Conservation (phyloP, 2,113 vertebrate genomes). For the Anolis carolinensis region DNA sequence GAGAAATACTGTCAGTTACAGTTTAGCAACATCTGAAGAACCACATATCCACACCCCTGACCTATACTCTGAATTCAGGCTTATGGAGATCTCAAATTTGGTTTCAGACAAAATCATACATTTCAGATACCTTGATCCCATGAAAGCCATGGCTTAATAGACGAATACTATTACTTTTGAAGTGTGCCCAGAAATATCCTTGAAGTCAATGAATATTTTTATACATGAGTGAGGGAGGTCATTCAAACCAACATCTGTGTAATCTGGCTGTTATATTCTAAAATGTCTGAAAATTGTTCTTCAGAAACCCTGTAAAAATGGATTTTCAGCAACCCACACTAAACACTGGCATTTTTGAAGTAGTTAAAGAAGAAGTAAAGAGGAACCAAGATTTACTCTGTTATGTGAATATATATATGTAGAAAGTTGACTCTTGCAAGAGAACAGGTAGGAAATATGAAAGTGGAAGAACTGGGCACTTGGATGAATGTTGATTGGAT, state of each 20-base stretch:
- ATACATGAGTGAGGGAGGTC: no score
- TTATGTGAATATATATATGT: slow-evolving; percentile 2
- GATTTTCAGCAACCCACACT: not conserved
- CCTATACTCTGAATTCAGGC: no score
- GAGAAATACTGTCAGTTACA: no score
- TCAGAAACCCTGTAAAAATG: not conserved
- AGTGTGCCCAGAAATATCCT: not conserved
- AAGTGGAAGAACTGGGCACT: not conserved
- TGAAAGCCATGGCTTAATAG: not conserved
- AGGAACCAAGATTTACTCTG: slow-evolving; percentile 9
- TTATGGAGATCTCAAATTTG: no score
- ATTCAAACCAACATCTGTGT: not conserved
- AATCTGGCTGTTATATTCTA: not conserved
- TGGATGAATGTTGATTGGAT: not conserved
- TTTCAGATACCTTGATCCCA: not conserved
- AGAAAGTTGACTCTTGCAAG: not conserved
- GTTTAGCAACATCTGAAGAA: no score
- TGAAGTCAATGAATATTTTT: not conserved
- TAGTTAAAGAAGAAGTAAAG: not conserved
- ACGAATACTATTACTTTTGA: not conserved
- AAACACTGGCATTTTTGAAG: not conserved
- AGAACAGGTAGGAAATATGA: slow-evolving; percentile 11
- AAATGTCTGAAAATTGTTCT: not conserved
- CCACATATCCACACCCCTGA: no score
- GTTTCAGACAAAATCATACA: no score